Evolutionary conservation across 1,140 invertebrate genomes (phyloP).

Genomic region (Meloidogyne exigua): DNA sequence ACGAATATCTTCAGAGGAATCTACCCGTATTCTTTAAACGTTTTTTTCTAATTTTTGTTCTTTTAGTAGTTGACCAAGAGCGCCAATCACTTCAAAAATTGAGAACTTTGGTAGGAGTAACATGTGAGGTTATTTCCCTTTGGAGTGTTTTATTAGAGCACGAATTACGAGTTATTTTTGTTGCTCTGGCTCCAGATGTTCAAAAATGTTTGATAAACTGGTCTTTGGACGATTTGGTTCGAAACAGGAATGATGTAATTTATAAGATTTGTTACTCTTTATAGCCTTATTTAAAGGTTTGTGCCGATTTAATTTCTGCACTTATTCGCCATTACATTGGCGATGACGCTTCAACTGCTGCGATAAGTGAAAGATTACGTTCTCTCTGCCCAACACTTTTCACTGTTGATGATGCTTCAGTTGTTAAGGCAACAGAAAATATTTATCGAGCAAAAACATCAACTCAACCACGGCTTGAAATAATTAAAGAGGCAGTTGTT

Average conservation of each 20-base stretch:
- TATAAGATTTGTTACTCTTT: no score
- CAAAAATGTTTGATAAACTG: constrained; percentile 70
- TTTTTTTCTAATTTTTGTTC: not conserved
- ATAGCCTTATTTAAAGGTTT: constrained; percentile 22
- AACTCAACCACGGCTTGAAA: constrained; percentile 9
- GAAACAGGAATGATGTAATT: constrained; percentile 77
- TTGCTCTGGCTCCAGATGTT: constrained; percentile 69
- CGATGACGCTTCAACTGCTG: constrained; percentile 88
- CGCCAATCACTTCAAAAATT: constrained; percentile 77
- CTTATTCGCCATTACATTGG: constrained; percentile 76
- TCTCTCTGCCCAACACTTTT: constrained; percentile 90
- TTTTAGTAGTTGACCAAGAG: constrained; percentile 62
- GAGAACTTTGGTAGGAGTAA: constrained; percentile 75
- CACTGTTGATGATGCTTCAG: constrained; percentile 88
- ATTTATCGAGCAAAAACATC: constrained; percentile 28
- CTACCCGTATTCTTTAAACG: constrained; percentile 7
- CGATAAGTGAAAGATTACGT: constrained; percentile 81
- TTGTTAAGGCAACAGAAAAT: constrained; percentile 67
- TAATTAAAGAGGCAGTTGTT: constrained; percentile 22
- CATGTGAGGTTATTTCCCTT: constrained; percentile 84
- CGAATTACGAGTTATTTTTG: constrained; percentile 79
- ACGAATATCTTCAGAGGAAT: constrained; percentile 7
- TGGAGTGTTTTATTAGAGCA: constrained; percentile 90
- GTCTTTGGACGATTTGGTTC: constrained; percentile 78
- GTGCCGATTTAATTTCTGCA: constrained; percentile 64